phyloP scores from a whole-genome alignment of 2,888 invertebrate species.

The Acanthopleura granulata region DNA sequence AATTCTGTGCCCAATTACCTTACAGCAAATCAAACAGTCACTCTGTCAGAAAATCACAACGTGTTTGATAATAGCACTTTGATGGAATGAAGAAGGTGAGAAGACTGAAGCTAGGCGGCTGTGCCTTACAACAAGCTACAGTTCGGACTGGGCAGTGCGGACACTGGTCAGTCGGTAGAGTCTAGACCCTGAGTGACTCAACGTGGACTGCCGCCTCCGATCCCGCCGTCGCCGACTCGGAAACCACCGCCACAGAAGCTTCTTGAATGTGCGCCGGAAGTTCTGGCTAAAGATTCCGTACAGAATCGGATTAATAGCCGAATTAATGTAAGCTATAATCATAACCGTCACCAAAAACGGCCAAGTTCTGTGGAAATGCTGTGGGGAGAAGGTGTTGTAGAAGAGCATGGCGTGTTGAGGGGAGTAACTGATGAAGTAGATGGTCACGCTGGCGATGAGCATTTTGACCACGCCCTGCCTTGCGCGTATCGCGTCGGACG shows the following conservation, averaged over 20 bases:
- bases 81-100: too few relatives aligned
- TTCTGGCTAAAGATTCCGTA: slow-evolving; percentile 69
- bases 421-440: slow-evolving; percentile 71
- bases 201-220: neutral
- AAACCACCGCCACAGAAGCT: slow-evolving; percentile 36
- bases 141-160: neutral
- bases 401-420: slow-evolving; percentile 69
- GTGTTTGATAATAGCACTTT: too few relatives aligned
- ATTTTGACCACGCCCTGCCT: slow-evolving; percentile 71
- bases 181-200: neutral
- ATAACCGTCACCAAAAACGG: slow-evolving; percentile 64
- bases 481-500: slow-evolving; percentile 60
- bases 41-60: too few relatives aligned
- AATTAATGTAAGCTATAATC: slow-evolving; percentile 67
- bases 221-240: neutral
- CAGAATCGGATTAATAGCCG: slow-evolving; percentile 69
- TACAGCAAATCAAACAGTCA: too few relatives aligned
- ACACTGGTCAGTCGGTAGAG: neutral
- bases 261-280: slow-evolving; percentile 58
- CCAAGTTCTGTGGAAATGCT: slow-evolving; percentile 64
- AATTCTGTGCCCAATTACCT: too few relatives aligned
- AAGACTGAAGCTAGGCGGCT: too few relatives aligned
- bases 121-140: neutral
- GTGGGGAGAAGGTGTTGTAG: slow-evolving; percentile 56
- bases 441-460: slow-evolving; percentile 70